Evolutionary conservation across 2,797 vertebrate species (phyloP), one percentile per base, ranked within the genome.

Genomic region (Paratrypauchen microcephalus): DNA sequence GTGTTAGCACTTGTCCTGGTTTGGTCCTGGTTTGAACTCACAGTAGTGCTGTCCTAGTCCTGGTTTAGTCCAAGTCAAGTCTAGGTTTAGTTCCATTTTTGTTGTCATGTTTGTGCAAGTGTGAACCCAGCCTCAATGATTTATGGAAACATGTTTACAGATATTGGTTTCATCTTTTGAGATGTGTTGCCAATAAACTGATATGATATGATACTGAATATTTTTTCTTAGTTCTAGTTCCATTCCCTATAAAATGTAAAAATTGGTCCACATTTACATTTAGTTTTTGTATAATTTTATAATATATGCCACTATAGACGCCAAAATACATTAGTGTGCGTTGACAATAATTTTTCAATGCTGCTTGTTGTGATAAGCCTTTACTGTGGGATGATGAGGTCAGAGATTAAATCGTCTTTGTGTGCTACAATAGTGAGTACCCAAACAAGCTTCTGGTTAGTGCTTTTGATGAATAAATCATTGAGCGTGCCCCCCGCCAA

Each of bases 401-500:
- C 13, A 70, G 69, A 82, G 77, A 77, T 76, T 74, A 65, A 75
- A 73, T 68, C 70, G 82, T 75, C 83, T 81, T 71, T 79, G 63
- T 69, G 52, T 45, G 69, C 77, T 70, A 77, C 67, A 54, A 59
- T 61, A 52, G 74, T 75, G 82, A 86, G 86, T 89, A 87, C 88
- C 77, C 81, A 88, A 87, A 87, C 87, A 93, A 92, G 92, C 90
- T 92, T 93, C 92, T 94, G 93, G 90, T 94, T 95, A 92, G 87
- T 86, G 91, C 92, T 87, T 86, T 91, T 93, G 93, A 95, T 96
- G 94, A 97, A 97, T 97, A 96, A 98, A 95, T 95, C 93, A 96
- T 91, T 83, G 69, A 81, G 76, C 57, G 75, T 71, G 65, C 75
- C 79, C 70, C 75, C 56, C 48, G 56, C 52, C 91, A 89, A 89